Conservation (phyloP, 2,797 vertebrate species). For the Neoniphon sammara region DNA sequence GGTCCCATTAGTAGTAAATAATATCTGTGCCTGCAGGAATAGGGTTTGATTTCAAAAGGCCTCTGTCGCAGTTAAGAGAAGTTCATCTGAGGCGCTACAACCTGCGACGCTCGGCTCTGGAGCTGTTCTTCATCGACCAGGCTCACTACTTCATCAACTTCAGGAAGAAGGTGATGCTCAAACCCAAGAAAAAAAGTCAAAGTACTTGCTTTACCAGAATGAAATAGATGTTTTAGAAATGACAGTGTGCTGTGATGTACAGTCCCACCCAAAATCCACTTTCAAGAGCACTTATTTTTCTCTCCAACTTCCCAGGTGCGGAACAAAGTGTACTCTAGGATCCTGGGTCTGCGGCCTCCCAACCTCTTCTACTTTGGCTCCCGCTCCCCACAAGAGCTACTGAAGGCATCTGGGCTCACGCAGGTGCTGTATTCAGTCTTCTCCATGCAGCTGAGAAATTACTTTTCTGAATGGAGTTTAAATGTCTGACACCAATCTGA, state of each 20-base stretch:
- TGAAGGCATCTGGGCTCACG: conserved; percentile 94
- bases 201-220: background rate
- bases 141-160: conserved; percentile 99
- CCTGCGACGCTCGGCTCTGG: conserved; percentile 93
- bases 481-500: background rate
- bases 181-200: background rate
- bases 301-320: conserved; percentile 82
- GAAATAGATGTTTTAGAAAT: background rate
- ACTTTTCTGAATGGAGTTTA: background rate
- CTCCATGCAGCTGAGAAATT: background rate
- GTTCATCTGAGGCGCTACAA: conserved; percentile 97
- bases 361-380: conserved; percentile 92
- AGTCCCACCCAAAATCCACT: too few species aligned
- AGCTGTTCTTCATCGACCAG: conserved; percentile 98
- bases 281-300: background rate
- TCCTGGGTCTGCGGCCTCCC: conserved; percentile 89
- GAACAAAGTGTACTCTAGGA: conserved; percentile 94
- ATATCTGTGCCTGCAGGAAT: conserved; percentile 83
- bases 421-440: conserved; percentile 81
- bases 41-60: conserved; percentile 94
- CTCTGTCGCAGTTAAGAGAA: conserved; percentile 93
- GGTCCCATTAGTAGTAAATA: conserved; percentile 1
- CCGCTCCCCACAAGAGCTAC: conserved; percentile 94
- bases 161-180: conserved; percentile 84
- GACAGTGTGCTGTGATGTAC: too few species aligned